Percentiles rank a stretch among this genome's conserved stretches.
These are phyloP conservation scores for Litoditis marina DNA, from an alignment of 2,888 invertebrate species.

Conservation along the genomic window DNA sequence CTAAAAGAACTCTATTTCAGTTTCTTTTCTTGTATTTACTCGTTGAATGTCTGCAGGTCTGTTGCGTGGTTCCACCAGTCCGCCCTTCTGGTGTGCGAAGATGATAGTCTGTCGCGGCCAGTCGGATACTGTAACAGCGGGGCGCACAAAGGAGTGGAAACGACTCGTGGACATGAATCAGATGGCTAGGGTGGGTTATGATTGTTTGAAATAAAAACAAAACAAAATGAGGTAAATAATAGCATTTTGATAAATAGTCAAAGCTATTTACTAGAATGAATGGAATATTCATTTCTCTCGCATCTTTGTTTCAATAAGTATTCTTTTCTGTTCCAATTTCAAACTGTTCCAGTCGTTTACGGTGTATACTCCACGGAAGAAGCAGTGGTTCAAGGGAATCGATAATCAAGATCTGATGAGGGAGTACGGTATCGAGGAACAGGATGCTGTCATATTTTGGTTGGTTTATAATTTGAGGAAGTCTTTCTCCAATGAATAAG, in stretches of 20 bases:
- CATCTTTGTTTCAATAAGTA: too few species aligned
- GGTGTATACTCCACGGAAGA: constrained; percentile 25
- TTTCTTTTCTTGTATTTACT: too few species aligned
- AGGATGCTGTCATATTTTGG: constrained; percentile 41
- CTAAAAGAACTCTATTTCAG: too few species aligned
- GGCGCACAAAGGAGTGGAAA: constrained; percentile 39
- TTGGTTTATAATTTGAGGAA: background rate
- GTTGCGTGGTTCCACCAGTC: too few species aligned
- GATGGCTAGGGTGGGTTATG: constrained; percentile 13
- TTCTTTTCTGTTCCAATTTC: background rate
- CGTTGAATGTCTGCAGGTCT: too few species aligned
- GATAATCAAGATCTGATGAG: constrained; percentile 22
- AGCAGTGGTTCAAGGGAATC: constrained; percentile 39
- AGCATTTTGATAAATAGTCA: too few species aligned
- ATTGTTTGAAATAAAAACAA: too few species aligned
- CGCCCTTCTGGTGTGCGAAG: constrained; percentile 16
- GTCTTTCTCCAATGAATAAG: too few species aligned
- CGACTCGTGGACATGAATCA: constrained; percentile 41
- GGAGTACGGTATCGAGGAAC: constrained; percentile 25
- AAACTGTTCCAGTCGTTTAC: constrained; percentile 21
- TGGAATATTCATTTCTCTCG: too few species aligned
- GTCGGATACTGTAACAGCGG: constrained; percentile 16
- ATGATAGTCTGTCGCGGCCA: constrained; percentile 40
- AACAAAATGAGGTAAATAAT: too few species aligned
- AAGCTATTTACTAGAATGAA: too few species aligned